Percentiles rank a stretch among this genome's conserved stretches.
Evolutionary conservation across 53 echinoderm and acorn worm species (phyloP).

Genomic region (Astropecten irregularis): DNA sequence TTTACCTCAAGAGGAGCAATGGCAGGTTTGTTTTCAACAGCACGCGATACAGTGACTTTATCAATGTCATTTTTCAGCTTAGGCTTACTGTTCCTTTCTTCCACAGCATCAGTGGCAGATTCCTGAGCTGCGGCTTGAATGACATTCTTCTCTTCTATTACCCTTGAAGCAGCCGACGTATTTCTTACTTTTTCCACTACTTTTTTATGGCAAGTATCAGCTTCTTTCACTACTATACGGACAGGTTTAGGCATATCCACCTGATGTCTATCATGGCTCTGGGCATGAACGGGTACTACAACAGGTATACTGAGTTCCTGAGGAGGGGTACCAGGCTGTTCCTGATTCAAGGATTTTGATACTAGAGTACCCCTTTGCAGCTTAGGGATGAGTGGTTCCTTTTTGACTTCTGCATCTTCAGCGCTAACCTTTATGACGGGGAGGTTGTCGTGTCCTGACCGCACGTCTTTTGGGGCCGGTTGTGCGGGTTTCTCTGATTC

Average conservation of each 20-base stretch:
- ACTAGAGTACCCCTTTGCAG: neutral
- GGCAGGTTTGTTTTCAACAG: neutral
- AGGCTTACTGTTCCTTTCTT: constrained; percentile 7
- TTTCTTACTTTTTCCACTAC: too few species aligned
- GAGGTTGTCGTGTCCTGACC: neutral
- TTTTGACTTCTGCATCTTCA: constrained; percentile 3
- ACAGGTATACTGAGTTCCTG: constrained; percentile 35
- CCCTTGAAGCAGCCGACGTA: too few species aligned
- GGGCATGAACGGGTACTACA: constrained; percentile 12
- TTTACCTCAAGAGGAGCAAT: neutral
- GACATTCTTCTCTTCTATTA: too few species aligned
- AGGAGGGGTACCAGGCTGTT: constrained; percentile 1
- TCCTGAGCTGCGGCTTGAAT: constrained; percentile 22
- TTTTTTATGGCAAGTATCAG: constrained; percentile 36
- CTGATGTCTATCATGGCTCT: constrained; percentile 23
- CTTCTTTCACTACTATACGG: neutral
- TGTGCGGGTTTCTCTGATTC: neutral
- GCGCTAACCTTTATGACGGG: constrained; percentile 29
- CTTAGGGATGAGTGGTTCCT: neutral
- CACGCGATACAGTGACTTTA: neutral
- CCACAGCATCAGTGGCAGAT: neutral
- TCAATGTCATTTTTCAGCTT: neutral
- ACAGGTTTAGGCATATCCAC: neutral
- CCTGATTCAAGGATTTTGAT: neutral
- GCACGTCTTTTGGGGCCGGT: neutral